Percentiles rank a stretch among this genome's conserved stretches.
Evolutionary conservation across 2,797 vertebrate genomes (phyloP).

Genomic region (Gephyroberyx darwinii): DNA sequence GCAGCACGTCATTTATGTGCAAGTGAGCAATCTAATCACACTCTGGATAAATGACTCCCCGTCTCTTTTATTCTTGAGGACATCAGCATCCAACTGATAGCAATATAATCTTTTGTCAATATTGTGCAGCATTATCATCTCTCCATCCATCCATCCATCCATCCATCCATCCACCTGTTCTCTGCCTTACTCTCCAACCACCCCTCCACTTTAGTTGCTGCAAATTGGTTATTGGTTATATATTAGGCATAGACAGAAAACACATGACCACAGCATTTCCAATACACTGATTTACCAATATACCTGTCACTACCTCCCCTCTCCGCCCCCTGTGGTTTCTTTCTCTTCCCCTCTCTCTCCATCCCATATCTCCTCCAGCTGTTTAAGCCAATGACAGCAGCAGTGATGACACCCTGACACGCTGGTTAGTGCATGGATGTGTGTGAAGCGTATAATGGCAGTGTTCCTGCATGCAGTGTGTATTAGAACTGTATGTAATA

Average conservation of each 20-base stretch:
- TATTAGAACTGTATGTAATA: conserved; percentile 42
- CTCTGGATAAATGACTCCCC: too few relatives aligned
- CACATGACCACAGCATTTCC: conserved; percentile 26
- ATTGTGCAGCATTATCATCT: too few relatives aligned
- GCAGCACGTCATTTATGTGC: too few relatives aligned
- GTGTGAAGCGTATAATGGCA: conserved; percentile 43
- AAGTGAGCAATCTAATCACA: too few relatives aligned
- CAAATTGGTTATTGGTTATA: conserved; percentile 25
- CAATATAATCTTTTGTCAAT: too few relatives aligned
- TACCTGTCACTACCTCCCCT: background rate
- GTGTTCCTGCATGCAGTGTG: conserved; percentile 26
- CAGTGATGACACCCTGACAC: conserved; percentile 28
- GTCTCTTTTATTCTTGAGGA: background rate
- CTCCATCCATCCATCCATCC: too few relatives aligned
- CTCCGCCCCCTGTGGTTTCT: background rate
- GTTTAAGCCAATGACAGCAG: conserved; percentile 29
- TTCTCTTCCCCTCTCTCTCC: background rate
- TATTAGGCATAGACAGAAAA: conserved; percentile 49
- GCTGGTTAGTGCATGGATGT: conserved; percentile 21
- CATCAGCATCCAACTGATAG: background rate
- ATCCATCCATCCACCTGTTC: too few relatives aligned
- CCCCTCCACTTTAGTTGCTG: background rate
- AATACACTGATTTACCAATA: conserved; percentile 19
- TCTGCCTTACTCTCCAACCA: too few relatives aligned
- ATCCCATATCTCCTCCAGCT: conserved; percentile 27